Conservation (phyloP, 2,797 vertebrate genomes). For the Characodon lateralis region DNA sequence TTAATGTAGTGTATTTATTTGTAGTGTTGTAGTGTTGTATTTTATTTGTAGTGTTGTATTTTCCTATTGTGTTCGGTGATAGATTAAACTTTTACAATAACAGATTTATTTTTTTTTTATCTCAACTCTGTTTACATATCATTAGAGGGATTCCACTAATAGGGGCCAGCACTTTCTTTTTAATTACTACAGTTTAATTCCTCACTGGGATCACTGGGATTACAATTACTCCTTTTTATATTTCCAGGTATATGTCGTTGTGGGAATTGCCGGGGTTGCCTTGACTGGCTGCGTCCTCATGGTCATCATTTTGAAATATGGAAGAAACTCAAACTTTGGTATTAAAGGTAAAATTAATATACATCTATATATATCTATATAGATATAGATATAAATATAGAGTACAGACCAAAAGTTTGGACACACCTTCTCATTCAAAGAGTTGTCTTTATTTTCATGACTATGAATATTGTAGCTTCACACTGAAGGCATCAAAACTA, state of each 20-base stretch:
- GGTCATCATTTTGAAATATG: constrained; percentile 95
- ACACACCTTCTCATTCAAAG: too few species aligned
- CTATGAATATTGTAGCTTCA: too few species aligned
- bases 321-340: constrained; percentile 96
- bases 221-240: not conserved
- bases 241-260: constrained; percentile 91
- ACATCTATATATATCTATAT: too few species aligned
- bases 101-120: not conserved
- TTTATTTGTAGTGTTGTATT: not conserved
- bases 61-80: not conserved
- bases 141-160: not conserved
- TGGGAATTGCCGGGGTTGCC: constrained; percentile 93
- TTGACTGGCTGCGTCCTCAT: constrained; percentile 93
- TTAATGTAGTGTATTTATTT: not conserved
- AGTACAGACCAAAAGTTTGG: too few species aligned
- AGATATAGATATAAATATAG: too few species aligned
- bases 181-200: not conserved
- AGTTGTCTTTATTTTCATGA: too few species aligned
- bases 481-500: too few species aligned
- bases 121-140: too few species aligned
- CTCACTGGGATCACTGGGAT: not conserved
- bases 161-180: not conserved
- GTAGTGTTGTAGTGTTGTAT: not conserved
- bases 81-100: not conserved
- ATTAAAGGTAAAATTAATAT: constrained; percentile 90